phyloP scores from a whole-genome alignment of 2,113 vertebrate genomes.

The Aptenodytes patagonicus region DNA sequence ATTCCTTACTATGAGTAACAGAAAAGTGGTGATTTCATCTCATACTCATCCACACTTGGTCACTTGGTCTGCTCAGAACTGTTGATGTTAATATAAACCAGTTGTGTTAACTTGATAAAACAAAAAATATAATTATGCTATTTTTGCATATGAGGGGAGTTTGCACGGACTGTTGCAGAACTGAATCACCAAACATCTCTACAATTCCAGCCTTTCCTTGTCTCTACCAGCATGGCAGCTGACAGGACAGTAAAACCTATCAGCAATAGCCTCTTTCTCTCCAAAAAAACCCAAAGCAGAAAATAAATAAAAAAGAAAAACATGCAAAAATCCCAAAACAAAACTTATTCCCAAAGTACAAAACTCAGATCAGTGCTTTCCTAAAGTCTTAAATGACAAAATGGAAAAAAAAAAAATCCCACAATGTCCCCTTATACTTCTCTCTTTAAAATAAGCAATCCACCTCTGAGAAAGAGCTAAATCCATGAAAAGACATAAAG shows the following conservation, averaged over 20 bases:
- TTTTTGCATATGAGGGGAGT: not conserved
- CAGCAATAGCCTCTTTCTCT: not conserved
- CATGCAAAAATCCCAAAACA: not conserved
- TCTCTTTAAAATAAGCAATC: not conserved
- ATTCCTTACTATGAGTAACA: not conserved
- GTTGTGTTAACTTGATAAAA: not conserved
- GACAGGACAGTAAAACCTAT: not conserved
- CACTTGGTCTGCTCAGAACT: not conserved
- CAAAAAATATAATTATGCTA: not conserved
- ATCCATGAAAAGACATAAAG: not conserved
- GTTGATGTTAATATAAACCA: not conserved
- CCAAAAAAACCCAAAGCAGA: not conserved
- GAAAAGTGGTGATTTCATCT: not conserved
- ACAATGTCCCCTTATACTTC: fast-evolving
- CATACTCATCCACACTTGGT: not conserved
- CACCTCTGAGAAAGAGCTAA: not conserved
- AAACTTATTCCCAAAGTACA: not conserved
- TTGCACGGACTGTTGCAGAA: not conserved
- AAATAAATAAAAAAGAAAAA: not conserved
- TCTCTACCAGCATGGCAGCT: not conserved
- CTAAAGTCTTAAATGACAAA: not conserved
- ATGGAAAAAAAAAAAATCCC: not conserved
- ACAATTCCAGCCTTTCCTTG: not conserved
- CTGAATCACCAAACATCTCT: not conserved
- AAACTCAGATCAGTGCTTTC: not conserved